Conservation (phyloP, 2,113 vertebrate species). For the Platichthys flesus region DNA sequence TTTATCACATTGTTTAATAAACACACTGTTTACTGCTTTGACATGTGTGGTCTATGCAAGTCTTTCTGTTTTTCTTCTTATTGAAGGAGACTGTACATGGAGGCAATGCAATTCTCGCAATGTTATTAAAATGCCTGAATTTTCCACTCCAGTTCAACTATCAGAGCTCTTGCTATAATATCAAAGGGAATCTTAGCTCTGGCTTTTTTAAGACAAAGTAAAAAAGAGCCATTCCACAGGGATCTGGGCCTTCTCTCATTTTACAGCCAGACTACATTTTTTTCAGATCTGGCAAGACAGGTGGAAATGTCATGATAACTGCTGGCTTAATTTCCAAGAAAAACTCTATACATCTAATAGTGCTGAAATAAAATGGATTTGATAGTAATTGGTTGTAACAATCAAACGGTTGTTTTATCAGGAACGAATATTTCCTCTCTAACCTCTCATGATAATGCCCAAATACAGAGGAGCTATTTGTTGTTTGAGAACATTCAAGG, state of each 20-base stretch:
- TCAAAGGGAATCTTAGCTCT: conserved; percentile 8
- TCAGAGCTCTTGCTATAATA: conserved; percentile 27
- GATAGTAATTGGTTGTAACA: too few species aligned
- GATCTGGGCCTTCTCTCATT: too few species aligned
- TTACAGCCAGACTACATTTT: conserved; percentile 10
- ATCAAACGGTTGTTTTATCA: neutral
- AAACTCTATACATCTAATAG: neutral
- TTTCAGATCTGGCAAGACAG: conserved; percentile 20
- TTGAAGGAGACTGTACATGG: neutral
- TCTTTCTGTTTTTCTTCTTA: conserved; percentile 15
- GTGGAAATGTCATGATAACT: neutral
- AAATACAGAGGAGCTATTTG: neutral
- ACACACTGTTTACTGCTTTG: conserved; percentile 11
- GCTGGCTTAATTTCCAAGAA: neutral
- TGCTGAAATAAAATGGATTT: neutral
- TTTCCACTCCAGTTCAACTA: conserved; percentile 36
- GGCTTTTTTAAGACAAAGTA: conserved; percentile 38
- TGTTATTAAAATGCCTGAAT: conserved; percentile 15
- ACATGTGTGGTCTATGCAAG: too few species aligned
- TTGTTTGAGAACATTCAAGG: neutral
- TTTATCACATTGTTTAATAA: conserved; percentile 5
- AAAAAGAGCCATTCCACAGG: too few species aligned
- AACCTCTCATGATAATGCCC: too few species aligned
- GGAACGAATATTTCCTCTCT: neutral
- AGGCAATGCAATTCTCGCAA: conserved; percentile 6